phyloP scores from a whole-genome alignment of 1,140 invertebrate species.

The Drosophila ohnishii region DNA sequence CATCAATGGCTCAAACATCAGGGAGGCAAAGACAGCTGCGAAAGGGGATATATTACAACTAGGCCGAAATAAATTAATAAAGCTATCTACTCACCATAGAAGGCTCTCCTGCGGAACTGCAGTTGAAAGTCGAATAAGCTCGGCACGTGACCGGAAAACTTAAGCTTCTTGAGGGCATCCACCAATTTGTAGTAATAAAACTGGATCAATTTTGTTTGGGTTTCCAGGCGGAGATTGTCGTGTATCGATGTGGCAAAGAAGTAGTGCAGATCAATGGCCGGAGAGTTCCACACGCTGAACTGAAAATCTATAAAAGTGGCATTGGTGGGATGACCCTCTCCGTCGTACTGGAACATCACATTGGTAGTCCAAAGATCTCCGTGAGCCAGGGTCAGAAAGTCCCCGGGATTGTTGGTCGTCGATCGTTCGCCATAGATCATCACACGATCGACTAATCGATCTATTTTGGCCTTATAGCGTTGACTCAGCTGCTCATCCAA shows the following conservation, averaged over 20 bases:
- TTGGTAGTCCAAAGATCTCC: constrained; percentile 88
- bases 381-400: constrained; percentile 85
- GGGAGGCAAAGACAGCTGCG: constrained; percentile 27
- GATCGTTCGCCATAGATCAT: constrained; percentile 59
- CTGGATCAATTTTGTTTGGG: constrained; percentile 51
- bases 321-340: constrained; percentile 39
- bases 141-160: constrained; percentile 49
- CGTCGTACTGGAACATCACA: constrained; percentile 86
- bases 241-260: constrained; percentile 17
- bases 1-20: constrained; percentile 56
- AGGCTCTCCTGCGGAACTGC: constrained; percentile 49
- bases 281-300: constrained; percentile 29
- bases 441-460: constrained; percentile 31
- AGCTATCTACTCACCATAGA: constrained; percentile 51
- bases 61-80: too few species aligned
- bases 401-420: constrained; percentile 69
- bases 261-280: constrained; percentile 27
- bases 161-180: constrained; percentile 36
- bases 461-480: constrained; percentile 55
- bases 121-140: constrained; percentile 59
- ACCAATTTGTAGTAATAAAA: constrained; percentile 64
- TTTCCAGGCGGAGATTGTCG: constrained; percentile 4
- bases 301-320: constrained; percentile 62
- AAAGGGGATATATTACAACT: not conserved
- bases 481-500: constrained; percentile 27